Evolutionary conservation across 1,140 invertebrate species (phyloP).

Genomic region (Spodoptera frugiperda): DNA sequence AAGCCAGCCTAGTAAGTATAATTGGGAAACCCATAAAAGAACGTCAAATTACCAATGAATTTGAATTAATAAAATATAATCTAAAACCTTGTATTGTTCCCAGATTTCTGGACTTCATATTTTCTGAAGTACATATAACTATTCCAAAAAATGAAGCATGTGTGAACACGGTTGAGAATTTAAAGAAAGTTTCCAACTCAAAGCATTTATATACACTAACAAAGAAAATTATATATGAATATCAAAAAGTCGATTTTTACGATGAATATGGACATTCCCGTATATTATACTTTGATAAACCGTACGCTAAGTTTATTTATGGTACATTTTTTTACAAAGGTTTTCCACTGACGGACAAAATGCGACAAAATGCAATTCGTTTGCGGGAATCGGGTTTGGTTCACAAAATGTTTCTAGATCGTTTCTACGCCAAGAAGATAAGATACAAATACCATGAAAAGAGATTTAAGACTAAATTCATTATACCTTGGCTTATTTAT

Average conservation of each 20-base stretch:
- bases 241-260: neutral
- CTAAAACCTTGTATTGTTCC: slow-evolving; percentile 60
- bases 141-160: neutral
- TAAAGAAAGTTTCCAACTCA: neutral
- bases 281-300: slow-evolving; percentile 20
- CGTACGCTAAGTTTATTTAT: slow-evolving; percentile 29
- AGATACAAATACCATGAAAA: slow-evolving; percentile 2
- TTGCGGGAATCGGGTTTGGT: slow-evolving; percentile 42
- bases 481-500: slow-evolving; percentile 19
- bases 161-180: neutral
- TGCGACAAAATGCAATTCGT: slow-evolving; percentile 25
- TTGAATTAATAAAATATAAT: slow-evolving; percentile 54
- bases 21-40: slow-evolving; percentile 53
- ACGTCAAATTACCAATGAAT: slow-evolving; percentile 57
- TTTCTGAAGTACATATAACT: neutral
- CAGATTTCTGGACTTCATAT: neutral
- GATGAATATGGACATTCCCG: slow-evolving; percentile 7
- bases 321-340: slow-evolving; percentile 45
- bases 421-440: slow-evolving; percentile 7
- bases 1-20: slow-evolving; percentile 63
- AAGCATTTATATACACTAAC: neutral
- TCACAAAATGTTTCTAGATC: slow-evolving; percentile 35
- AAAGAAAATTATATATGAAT: neutral
- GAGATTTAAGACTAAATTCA: neutral
- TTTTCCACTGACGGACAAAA: slow-evolving; percentile 41